Percentiles rank a stretch among this genome's conserved stretches.
Conservation (phyloP, 2,113 vertebrate genomes). For the Strix aluco region DNA sequence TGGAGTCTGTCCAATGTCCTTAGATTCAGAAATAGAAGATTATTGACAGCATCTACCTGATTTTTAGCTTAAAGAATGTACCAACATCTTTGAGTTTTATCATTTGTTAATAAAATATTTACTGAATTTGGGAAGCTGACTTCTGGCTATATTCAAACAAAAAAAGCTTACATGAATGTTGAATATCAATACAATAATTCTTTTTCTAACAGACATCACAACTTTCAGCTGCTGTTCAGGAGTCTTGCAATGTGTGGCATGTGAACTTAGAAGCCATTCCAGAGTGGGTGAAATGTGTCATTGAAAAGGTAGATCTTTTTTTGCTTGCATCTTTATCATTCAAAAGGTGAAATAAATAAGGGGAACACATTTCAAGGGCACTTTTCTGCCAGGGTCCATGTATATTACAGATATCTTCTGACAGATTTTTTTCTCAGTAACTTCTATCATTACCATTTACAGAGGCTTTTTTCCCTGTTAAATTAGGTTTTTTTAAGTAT, state of each 20-base stretch:
- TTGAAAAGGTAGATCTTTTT: constrained; percentile 77
- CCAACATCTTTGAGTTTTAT: not conserved
- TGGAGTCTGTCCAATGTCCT: not conserved
- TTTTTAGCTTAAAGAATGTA: not conserved
- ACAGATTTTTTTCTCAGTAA: not conserved
- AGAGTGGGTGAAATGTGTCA: constrained; percentile 78
- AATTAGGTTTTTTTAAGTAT: not conserved
- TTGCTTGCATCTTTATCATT: not conserved
- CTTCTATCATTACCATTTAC: not conserved
- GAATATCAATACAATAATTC: not conserved
- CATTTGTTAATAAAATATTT: not conserved
- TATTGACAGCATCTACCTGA: not conserved
- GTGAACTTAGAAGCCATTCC: constrained; percentile 81
- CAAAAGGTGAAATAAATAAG: not conserved
- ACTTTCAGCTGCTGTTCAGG: constrained; percentile 12
- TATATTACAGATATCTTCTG: not conserved
- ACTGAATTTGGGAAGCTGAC: not conserved
- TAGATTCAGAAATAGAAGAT: not conserved
- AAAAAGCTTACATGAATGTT: not conserved
- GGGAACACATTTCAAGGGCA: not conserved
- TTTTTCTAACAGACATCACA: constrained; percentile 46
- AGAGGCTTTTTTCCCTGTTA: not conserved
- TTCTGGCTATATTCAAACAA: not conserved
- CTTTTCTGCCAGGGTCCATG: not conserved
- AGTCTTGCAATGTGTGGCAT: constrained; percentile 80